Evolutionary conservation across 1,140 invertebrate genomes (phyloP).

Genomic region (Phenacoccus solenopsis): DNA sequence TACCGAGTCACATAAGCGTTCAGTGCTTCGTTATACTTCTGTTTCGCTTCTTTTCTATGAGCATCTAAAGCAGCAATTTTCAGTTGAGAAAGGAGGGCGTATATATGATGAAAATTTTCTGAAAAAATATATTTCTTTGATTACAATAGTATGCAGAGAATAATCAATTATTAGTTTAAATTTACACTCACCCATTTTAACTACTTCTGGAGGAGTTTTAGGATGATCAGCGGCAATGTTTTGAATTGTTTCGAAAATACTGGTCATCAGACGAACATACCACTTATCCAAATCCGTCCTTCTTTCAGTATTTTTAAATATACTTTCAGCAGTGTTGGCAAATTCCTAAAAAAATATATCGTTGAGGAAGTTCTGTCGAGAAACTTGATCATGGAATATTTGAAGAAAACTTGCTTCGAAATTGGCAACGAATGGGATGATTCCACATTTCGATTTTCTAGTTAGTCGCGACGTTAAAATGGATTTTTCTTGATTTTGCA

Average conservation of each 20-base stretch:
- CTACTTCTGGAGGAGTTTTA: conserved; percentile 86
- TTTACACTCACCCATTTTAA: conserved; percentile 67
- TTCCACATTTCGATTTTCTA: conserved; percentile 73
- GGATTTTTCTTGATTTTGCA: conserved; percentile 71
- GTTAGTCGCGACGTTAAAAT: conserved; percentile 63
- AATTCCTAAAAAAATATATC: conserved; percentile 50
- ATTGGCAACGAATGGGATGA: conserved; percentile 81
- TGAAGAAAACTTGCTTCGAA: conserved; percentile 47
- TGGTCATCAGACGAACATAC: conserved; percentile 69
- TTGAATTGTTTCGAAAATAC: conserved; percentile 76
- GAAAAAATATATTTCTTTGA: no score
- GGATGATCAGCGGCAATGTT: conserved; percentile 71
- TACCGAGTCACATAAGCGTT: conserved; percentile 84
- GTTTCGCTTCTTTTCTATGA: conserved; percentile 81
- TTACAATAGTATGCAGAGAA: no score
- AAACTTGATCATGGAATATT: not conserved
- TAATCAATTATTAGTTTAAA: conserved; percentile 12
- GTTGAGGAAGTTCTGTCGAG: not conserved
- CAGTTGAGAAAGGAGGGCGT: conserved; percentile 71
- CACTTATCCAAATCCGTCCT: conserved; percentile 94
- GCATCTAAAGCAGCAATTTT: conserved; percentile 83
- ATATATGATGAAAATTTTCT: conserved; percentile 95
- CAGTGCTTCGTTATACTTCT: conserved; percentile 80
- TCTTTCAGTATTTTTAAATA: conserved; percentile 76
- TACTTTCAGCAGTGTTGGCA: conserved; percentile 69